These are phyloP conservation scores for Eudyptes chrysolophus DNA, from an alignment of 2,113 vertebrate species.

Conservation along the genomic window DNA sequence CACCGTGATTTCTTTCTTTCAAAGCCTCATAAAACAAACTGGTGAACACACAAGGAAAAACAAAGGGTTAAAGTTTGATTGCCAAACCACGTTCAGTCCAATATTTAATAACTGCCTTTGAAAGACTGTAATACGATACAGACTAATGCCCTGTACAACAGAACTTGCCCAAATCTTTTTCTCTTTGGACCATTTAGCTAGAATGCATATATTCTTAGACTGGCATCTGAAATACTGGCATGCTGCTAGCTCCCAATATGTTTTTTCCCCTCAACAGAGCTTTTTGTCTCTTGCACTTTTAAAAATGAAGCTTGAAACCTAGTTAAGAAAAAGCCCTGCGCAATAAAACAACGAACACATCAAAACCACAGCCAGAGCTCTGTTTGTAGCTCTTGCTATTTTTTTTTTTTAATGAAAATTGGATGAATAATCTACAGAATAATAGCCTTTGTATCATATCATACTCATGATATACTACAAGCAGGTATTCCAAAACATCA, in stretches of 20 bases:
- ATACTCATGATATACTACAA: not conserved
- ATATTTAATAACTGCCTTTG: not conserved
- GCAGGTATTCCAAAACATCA: constrained; percentile 29
- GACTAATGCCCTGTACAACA: not conserved
- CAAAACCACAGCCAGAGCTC: constrained; percentile 49
- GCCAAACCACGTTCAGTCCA: not conserved
- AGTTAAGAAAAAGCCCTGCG: constrained; percentile 54
- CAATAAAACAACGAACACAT: not conserved
- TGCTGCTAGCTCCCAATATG: not conserved
- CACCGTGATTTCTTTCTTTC: not conserved
- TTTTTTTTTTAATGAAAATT: constrained; percentile 10
- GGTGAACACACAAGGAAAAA: not conserved
- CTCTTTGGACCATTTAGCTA: not conserved
- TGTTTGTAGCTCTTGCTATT: not conserved
- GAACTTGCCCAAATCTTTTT: not conserved
- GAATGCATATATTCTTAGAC: fast-evolving
- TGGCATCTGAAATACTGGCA: not conserved
- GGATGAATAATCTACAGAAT: constrained; percentile 27
- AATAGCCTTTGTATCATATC: not conserved
- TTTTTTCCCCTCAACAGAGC: not conserved
- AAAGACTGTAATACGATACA: not conserved
- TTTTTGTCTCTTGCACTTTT: not conserved
- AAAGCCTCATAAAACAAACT: not conserved
- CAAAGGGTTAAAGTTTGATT: not conserved
- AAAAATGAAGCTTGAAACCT: constrained; percentile 63